Evolutionary conservation across 1,140 invertebrate genomes (phyloP).

Genomic region (Telenomus remus): DNA sequence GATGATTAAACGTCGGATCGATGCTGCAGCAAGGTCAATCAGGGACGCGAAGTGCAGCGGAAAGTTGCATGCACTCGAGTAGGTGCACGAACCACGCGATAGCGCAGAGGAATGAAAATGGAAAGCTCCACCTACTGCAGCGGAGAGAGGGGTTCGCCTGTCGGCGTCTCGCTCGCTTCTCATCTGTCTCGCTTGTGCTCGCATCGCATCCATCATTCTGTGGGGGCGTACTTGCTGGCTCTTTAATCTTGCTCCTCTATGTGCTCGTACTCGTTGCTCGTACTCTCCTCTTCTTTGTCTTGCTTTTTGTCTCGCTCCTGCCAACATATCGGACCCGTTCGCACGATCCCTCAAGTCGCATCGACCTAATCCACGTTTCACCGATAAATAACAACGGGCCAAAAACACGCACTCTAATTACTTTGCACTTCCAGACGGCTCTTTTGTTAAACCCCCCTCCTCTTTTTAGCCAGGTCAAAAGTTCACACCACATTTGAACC

Average conservation of each 20-base stretch:
- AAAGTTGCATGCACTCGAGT: slow-evolving; percentile 42
- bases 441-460: slow-evolving; percentile 18
- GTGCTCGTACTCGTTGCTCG: slow-evolving; percentile 51
- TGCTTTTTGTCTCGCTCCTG: slow-evolving; percentile 12
- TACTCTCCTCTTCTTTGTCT: slow-evolving; percentile 29
- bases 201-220: slow-evolving; percentile 75
- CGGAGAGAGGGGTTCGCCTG: slow-evolving; percentile 33
- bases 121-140: slow-evolving; percentile 72
- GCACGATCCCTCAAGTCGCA: slow-evolving; percentile 57
- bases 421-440: slow-evolving; percentile 44
- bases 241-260: slow-evolving; percentile 72
- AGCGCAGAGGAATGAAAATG: slow-evolving; percentile 66
- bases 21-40: slow-evolving; percentile 48
- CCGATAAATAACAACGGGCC: slow-evolving; percentile 57
- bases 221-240: slow-evolving; percentile 73
- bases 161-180: slow-evolving; percentile 19
- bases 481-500: too few species aligned
- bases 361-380: slow-evolving; percentile 54
- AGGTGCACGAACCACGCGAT: slow-evolving; percentile 47
- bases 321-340: slow-evolving; percentile 38
- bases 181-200: slow-evolving; percentile 37
- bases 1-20: slow-evolving; percentile 48
- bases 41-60: slow-evolving; percentile 29
- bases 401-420: slow-evolving; percentile 52
- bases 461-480: too few species aligned